Evolutionary conservation across 2,113 vertebrate genomes (phyloP).

Genomic region (Chloropsis cyanopogon): DNA sequence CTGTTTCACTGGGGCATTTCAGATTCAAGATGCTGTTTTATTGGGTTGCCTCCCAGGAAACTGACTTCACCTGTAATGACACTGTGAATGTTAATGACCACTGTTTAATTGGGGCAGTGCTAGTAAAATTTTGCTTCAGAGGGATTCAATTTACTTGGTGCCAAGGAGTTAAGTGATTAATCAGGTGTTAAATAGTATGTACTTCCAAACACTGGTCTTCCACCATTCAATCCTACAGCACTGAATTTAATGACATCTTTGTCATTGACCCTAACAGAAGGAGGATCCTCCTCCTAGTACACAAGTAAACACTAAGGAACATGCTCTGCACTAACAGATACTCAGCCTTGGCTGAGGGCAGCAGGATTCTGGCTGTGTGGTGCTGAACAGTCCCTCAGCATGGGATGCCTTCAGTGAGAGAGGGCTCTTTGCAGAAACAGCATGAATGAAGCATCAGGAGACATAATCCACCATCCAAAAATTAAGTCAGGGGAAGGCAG

Average conservation of each 20-base stretch:
- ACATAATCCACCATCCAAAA: background rate
- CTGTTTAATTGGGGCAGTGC: slow-evolving; percentile 34
- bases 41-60: slow-evolving; percentile 56
- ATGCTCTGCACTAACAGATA: background rate
- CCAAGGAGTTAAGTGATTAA: slow-evolving; percentile 53
- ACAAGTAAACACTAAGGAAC: background rate
- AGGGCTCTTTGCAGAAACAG: background rate
- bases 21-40: slow-evolving; percentile 23
- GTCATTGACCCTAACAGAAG: background rate
- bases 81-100: slow-evolving; percentile 37
- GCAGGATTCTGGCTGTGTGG: background rate
- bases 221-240: background rate
- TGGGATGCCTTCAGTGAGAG: background rate
- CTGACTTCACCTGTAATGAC: slow-evolving; percentile 44
- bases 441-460: background rate
- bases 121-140: slow-evolving; percentile 48
- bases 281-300: background rate
- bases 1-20: slow-evolving; percentile 32
- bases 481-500: background rate
- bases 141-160: slow-evolving; percentile 38
- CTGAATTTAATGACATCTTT: slow-evolving; percentile 29
- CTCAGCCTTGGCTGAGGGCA: background rate
- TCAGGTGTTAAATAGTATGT: slow-evolving; percentile 21
- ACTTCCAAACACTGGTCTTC: background rate
- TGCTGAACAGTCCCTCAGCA: background rate